Evolutionary conservation across 2,888 invertebrate genomes (phyloP).

Genomic region (Platycheirus albimanus): DNA sequence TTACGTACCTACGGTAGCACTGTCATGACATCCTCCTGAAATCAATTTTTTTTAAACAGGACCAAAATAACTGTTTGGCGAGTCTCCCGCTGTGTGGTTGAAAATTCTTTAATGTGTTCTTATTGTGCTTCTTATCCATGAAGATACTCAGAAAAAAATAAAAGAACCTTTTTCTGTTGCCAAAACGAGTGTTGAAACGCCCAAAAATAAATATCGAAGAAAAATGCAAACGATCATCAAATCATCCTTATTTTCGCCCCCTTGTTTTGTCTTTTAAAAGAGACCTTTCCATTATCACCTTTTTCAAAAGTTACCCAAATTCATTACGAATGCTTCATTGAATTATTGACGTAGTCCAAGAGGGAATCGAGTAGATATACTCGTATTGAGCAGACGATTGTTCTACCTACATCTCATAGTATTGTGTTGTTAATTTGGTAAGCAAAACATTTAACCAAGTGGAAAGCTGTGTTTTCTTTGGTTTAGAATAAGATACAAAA

Average conservation of each 20-base stretch:
- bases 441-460: neutral
- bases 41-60: neutral
- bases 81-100: neutral
- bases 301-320: neutral
- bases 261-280: neutral
- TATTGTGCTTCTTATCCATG: neutral
- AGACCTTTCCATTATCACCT: neutral
- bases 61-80: neutral
- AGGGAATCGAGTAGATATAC: neutral
- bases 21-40: neutral
- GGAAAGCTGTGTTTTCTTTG: neutral
- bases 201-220: neutral
- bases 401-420: neutral
- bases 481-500: neutral
- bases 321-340: neutral
- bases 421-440: neutral
- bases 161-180: neutral
- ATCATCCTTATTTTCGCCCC: neutral
- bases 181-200: neutral
- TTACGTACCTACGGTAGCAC: too few species aligned
- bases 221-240: constrained; percentile 4
- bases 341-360: constrained; percentile 11
- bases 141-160: neutral
- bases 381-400: too few species aligned
- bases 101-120: neutral